phyloP scores from a whole-genome alignment of 2,888 invertebrate genomes.

The Pheosia gnoma region DNA sequence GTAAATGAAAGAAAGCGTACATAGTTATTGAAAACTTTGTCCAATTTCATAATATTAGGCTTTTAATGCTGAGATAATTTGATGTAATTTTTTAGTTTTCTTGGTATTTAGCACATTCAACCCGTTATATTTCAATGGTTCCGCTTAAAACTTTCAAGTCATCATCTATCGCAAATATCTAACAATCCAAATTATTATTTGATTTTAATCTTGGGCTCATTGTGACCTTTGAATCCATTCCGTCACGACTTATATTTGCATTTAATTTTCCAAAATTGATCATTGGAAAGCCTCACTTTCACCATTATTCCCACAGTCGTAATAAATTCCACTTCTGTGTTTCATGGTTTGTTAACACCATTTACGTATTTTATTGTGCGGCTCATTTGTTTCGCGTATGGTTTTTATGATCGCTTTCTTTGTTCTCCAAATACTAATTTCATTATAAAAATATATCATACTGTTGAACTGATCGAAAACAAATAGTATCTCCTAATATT shows the following conservation, averaged over 20 bases:
- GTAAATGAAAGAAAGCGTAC: not conserved
- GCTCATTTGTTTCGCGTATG: slow-evolving; percentile 3
- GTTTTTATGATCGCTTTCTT: not conserved
- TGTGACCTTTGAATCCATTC: slow-evolving; percentile 1
- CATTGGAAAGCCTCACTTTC: slow-evolving; percentile 5
- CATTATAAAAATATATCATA: not conserved
- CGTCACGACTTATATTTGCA: not conserved
- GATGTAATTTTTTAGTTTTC: too few species aligned
- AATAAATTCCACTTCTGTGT: slow-evolving; percentile 6
- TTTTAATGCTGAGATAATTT: too few species aligned
- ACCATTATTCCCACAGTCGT: not conserved
- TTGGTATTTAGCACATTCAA: too few species aligned
- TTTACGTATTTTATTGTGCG: not conserved
- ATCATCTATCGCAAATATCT: not conserved
- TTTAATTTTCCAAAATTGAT: slow-evolving; percentile 5
- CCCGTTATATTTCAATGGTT: too few species aligned
- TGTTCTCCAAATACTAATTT: not conserved
- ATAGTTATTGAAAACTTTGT: too few species aligned
- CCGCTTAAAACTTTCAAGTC: not conserved
- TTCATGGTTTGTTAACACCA: slow-evolving; percentile 6
- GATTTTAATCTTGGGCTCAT: not conserved
- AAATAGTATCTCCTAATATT: too few species aligned
- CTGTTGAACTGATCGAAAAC: too few species aligned
- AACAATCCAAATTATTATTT: not conserved
- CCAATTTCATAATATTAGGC: too few species aligned